phyloP scores from a whole-genome alignment of 2,113 vertebrate species.

The Anguilla rostrata region DNA sequence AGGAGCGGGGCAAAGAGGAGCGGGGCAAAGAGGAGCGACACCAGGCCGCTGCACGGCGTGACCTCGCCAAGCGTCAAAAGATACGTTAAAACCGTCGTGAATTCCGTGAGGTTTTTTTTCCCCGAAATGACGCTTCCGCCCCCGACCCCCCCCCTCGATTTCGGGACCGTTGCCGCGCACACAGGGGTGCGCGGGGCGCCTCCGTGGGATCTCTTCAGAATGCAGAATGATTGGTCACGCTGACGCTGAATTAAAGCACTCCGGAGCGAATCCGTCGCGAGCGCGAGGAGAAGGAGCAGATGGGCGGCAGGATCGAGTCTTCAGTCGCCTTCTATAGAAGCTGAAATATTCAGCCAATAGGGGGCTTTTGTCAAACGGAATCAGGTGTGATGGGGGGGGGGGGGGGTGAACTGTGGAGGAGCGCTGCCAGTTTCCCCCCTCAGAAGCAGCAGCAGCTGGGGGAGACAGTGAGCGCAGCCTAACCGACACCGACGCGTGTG shows the following conservation, averaged over 20 bases:
- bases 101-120: background rate
- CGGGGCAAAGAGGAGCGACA: background rate
- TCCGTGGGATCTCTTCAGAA: slow-evolving; percentile 32
- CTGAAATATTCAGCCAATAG: slow-evolving; percentile 49
- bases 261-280: slow-evolving; percentile 41
- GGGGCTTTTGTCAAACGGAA: slow-evolving; percentile 52
- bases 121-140: slow-evolving; percentile 2
- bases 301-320: slow-evolving; percentile 32
- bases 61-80: no score
- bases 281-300: slow-evolving; percentile 41
- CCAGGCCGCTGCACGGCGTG: no score
- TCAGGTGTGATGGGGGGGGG: slow-evolving; percentile 46
- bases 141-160: slow-evolving; percentile 13
- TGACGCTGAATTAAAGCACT: slow-evolving; percentile 46
- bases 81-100: no score
- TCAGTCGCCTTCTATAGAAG: slow-evolving; percentile 36
- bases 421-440: slow-evolving; percentile 15
- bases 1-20: slow-evolving; percentile 17
- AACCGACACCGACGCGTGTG: slow-evolving; percentile 5
- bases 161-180: slow-evolving; percentile 13
- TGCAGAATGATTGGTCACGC: slow-evolving; percentile 48
- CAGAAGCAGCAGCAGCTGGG: slow-evolving; percentile 29
- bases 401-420: slow-evolving; percentile 29
- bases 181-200: background rate
- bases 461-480: slow-evolving; percentile 18